Evolutionary conservation across 2,888 invertebrate species (phyloP).

Genomic region (Drosophila ezoana): DNA sequence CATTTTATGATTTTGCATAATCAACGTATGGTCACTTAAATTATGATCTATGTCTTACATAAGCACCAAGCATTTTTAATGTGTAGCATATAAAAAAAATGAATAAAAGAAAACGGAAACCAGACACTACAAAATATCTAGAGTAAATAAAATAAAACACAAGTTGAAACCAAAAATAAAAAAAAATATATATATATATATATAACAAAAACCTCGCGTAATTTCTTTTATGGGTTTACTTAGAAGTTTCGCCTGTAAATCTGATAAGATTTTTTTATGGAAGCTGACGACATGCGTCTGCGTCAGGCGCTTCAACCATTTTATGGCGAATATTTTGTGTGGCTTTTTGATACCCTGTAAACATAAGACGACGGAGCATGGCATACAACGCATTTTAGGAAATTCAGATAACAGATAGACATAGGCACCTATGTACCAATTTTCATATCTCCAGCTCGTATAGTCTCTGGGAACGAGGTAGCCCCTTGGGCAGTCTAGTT

Average conservation of each 20-base stretch:
- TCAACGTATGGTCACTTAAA: constrained; percentile 24
- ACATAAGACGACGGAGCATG: not conserved
- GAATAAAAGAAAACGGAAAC: constrained; percentile 12
- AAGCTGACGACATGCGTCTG: constrained; percentile 72
- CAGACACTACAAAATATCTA: constrained; percentile 59
- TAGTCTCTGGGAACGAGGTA: no score
- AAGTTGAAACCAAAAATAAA: constrained; percentile 58
- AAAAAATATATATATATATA: constrained; percentile 21
- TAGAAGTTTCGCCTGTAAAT: constrained; percentile 72
- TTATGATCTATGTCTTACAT: constrained; percentile 59
- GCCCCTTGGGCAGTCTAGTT: no score
- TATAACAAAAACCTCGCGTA: constrained; percentile 44
- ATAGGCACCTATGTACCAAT: not conserved
- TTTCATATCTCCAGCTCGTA: not conserved
- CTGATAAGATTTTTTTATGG: constrained; percentile 76
- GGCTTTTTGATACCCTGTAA: constrained; percentile 48
- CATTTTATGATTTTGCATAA: constrained; percentile 29
- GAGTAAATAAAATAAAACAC: constrained; percentile 67
- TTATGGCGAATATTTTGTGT: constrained; percentile 82
- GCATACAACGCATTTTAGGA: no score
- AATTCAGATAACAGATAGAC: no score
- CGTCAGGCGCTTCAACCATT: constrained; percentile 62
- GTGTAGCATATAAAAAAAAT: constrained; percentile 67
- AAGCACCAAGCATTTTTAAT: constrained; percentile 79
- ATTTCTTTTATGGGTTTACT: constrained; percentile 75